Percentiles rank a stretch among this genome's conserved stretches.
Conservation (phyloP, 2,113 vertebrate species). For the Falco punctatus region DNA sequence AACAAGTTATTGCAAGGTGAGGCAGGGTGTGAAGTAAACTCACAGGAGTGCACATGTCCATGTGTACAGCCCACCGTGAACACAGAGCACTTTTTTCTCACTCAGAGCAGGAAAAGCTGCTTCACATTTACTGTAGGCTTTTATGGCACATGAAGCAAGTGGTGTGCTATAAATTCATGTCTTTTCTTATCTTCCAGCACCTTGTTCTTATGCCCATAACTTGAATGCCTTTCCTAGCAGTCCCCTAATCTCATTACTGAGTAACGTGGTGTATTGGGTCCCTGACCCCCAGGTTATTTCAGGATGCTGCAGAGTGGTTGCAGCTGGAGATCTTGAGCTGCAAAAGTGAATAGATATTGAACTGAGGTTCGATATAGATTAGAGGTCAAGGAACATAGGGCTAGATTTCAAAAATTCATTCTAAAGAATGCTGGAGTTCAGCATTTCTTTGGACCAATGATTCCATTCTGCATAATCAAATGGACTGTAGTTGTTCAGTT, state of each 20-base stretch:
- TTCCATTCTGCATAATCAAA: neutral
- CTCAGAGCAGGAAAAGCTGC: neutral
- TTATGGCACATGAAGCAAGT: neutral
- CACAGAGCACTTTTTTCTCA: neutral
- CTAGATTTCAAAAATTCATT: neutral
- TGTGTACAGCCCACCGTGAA: fast-evolving
- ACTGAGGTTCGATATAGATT: neutral
- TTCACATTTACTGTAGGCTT: neutral
- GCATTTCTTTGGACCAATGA: neutral
- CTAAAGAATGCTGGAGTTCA: neutral
- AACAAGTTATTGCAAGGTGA: neutral
- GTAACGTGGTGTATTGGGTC: neutral
- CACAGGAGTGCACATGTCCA: fast-evolving
- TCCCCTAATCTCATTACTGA: neutral
- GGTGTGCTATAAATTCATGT: neutral
- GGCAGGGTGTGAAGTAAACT: neutral
- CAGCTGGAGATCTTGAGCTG: neutral
- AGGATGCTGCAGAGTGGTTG: neutral
- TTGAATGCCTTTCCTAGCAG: neutral
- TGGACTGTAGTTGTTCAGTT: neutral
- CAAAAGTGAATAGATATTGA: neutral
- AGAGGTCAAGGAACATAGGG: neutral
- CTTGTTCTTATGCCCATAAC: neutral
- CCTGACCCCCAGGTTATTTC: neutral
- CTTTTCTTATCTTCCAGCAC: neutral